Conservation (phyloP, 2,113 vertebrate genomes). For the Leucopsar rothschildi region DNA sequence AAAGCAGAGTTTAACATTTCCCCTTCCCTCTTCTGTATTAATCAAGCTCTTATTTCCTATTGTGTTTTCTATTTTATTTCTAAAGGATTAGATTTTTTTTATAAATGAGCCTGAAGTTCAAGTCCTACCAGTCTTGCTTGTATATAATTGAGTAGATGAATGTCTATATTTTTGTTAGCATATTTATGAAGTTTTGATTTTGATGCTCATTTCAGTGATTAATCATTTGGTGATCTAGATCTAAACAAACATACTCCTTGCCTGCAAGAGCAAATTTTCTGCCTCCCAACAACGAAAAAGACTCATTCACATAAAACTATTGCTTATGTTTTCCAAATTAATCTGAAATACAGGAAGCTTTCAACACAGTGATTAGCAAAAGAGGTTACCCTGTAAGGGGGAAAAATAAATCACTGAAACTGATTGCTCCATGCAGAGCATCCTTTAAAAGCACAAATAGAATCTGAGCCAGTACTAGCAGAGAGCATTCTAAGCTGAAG, state of each 20-base stretch:
- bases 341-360: background rate
- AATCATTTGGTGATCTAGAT: background rate
- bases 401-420: background rate
- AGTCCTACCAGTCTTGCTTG: background rate
- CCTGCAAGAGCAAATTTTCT: background rate
- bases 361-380: background rate
- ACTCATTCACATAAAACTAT: background rate
- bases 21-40: background rate
- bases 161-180: background rate
- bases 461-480: background rate
- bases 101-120: background rate
- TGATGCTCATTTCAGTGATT: background rate
- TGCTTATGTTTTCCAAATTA: background rate
- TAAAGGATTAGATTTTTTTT: background rate
- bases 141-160: background rate
- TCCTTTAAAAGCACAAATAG: slow-evolving; percentile 7
- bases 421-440: background rate
- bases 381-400: background rate
- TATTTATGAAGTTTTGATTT: background rate
- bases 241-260: background rate
- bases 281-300: background rate
- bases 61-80: background rate
- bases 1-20: background rate
- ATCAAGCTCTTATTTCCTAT: background rate
- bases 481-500: background rate